Percentiles rank a stretch among this genome's conserved stretches.
Evolutionary conservation across 2,888 invertebrate species (phyloP).

Genomic region (Tenodera sinensis): DNA sequence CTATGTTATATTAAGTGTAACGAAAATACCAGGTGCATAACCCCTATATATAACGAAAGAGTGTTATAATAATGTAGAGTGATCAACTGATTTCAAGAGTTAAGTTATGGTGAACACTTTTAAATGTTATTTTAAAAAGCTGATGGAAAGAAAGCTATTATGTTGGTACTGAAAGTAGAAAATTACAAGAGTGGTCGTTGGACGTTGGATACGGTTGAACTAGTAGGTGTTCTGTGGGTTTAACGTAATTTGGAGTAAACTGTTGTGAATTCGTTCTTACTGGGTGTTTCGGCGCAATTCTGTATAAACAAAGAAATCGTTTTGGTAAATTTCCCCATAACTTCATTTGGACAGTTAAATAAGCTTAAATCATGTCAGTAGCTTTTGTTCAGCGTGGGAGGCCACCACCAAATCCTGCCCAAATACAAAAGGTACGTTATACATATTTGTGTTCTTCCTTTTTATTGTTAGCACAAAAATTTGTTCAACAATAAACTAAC

Average conservation of each 20-base stretch:
- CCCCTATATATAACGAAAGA: too few relatives aligned
- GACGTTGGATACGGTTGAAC: too few relatives aligned
- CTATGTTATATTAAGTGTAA: background rate
- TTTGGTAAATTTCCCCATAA: background rate
- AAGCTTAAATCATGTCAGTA: slow-evolving; percentile 57
- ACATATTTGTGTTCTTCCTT: too few relatives aligned
- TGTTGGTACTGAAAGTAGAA: background rate
- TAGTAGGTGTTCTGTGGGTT: too few relatives aligned
- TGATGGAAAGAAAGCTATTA: background rate
- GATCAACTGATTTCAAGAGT: too few relatives aligned
- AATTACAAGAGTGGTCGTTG: background rate
- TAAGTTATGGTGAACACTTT: background rate
- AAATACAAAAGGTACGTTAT: slow-evolving; percentile 62
- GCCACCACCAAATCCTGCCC: slow-evolving; percentile 74
- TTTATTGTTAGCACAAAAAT: too few relatives aligned
- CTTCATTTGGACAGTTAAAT: background rate
- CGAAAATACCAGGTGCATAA: too few relatives aligned
- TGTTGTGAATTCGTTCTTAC: background rate
- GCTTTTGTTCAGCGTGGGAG: slow-evolving; percentile 70
- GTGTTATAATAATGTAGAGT: too few relatives aligned
- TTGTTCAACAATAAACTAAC: slow-evolving; percentile 41
- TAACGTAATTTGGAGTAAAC: background rate
- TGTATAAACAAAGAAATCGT: background rate
- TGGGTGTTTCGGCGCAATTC: background rate
- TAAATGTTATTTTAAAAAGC: background rate